Evolutionary conservation across 2,888 invertebrate species (phyloP).

Genomic region (Clusia tigrina): DNA sequence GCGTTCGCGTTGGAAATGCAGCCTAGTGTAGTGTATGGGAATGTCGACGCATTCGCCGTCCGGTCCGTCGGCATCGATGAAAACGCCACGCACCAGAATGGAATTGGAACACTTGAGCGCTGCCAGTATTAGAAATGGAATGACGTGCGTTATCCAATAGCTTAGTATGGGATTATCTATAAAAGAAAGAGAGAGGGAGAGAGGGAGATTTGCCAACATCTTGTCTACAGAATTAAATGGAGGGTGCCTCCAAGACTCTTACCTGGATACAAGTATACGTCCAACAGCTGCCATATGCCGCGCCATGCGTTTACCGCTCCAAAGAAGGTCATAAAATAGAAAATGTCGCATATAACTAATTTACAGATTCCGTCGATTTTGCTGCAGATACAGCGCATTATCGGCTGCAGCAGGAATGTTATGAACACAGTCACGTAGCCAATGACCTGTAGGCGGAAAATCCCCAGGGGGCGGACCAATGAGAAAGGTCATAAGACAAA

Average conservation of each 20-base stretch:
- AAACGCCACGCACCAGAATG: conserved; percentile 84
- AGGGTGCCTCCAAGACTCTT: conserved; percentile 32
- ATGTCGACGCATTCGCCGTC: conserved; percentile 84
- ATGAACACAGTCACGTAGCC: conserved; percentile 78
- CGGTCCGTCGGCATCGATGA: conserved; percentile 85
- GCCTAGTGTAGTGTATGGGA: conserved; percentile 82
- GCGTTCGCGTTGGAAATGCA: conserved; percentile 77
- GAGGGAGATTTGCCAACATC: background rate
- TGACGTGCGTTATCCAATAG: conserved; percentile 81
- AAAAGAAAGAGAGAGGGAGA: no score
- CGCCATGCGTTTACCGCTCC: conserved; percentile 90
- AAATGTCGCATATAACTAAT: conserved; percentile 77
- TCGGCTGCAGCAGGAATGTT: conserved; percentile 78
- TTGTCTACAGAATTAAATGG: background rate
- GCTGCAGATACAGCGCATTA: conserved; percentile 76
- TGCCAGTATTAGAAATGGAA: conserved; percentile 77
- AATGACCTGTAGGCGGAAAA: conserved; percentile 58
- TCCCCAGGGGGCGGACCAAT: no score
- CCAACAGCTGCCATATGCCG: conserved; percentile 83
- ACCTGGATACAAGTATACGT: conserved; percentile 82
- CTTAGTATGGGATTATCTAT: conserved; percentile 76
- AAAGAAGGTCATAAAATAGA: conserved; percentile 78
- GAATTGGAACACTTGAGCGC: conserved; percentile 88
- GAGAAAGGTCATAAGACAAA: no score
- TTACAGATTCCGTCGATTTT: conserved; percentile 73